A percentile compares a stretch with the other conserved stretches of the same genome.
phyloP scores from a whole-genome alignment of 2,797 vertebrate species.

The Acrossocheilus fasciatus region DNA sequence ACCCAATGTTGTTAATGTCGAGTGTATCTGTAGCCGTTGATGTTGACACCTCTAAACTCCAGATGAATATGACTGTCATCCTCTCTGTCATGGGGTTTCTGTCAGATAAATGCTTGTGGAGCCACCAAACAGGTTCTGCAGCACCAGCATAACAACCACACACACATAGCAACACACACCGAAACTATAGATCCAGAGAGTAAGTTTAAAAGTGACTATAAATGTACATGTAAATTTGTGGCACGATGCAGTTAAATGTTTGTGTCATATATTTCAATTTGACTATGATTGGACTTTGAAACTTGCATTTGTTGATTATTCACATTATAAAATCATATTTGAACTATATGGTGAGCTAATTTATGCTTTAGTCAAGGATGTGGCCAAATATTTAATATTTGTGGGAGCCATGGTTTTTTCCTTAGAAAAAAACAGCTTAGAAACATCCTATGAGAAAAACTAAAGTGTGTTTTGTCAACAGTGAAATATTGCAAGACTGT shows the following conservation, averaged over 20 bases:
- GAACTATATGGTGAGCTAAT: background rate
- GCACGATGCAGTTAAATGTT: no score
- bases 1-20: slow-evolving; percentile 62
- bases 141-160: slow-evolving; percentile 64
- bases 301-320: background rate
- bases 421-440: background rate
- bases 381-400: background rate
- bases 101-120: slow-evolving; percentile 46
- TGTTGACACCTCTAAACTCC: slow-evolving; percentile 63
- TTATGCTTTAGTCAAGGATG: background rate
- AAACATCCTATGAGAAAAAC: background rate
- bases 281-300: background rate
- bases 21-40: slow-evolving; percentile 35
- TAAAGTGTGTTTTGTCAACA: background rate
- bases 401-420: background rate
- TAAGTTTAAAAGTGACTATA: background rate
- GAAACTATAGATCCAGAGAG: slow-evolving; percentile 49
- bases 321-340: background rate
- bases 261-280: background rate
- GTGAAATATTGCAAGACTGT: slow-evolving; percentile 12
- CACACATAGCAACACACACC: slow-evolving; percentile 35
- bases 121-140: slow-evolving; percentile 77
- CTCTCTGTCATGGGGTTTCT: slow-evolving; percentile 65
- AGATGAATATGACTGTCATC: slow-evolving; percentile 64
- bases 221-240: background rate